Conservation (phyloP, 2,888 invertebrate genomes). For the Coleophora flavipennella region DNA sequence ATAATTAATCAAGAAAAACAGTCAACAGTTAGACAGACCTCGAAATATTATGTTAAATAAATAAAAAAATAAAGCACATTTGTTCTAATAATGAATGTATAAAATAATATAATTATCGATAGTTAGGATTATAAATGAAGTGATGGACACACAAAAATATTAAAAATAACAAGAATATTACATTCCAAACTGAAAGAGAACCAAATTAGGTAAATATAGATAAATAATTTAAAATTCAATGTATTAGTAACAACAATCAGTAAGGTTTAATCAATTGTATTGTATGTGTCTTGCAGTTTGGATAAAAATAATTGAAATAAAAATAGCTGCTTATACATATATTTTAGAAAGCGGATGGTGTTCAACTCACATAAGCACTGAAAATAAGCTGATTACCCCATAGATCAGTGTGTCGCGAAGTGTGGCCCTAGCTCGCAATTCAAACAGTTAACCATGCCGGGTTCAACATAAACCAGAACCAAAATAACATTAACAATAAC, state of each 20-base stretch:
- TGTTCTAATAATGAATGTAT: constrained; percentile 1
- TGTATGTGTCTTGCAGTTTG: constrained; percentile 49
- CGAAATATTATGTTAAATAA: constrained; percentile 17
- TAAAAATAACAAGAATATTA: constrained; percentile 40
- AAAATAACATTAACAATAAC: constrained; percentile 51
- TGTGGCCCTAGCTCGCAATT: constrained; percentile 33
- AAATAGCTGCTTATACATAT: constrained; percentile 39
- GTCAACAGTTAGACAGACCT: too few species aligned
- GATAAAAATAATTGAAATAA: constrained; percentile 33
- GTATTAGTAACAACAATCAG: not conserved
- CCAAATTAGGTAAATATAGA: constrained; percentile 18
- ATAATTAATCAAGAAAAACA: too few species aligned
- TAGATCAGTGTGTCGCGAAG: constrained; percentile 32
- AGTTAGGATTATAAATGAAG: constrained; percentile 1
- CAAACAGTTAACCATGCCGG: constrained; percentile 43
- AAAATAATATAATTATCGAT: constrained; percentile 25
- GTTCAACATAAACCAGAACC: constrained; percentile 50
- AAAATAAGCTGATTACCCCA: constrained; percentile 49
- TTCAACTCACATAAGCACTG: constrained; percentile 60
- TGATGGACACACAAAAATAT: constrained; percentile 35
- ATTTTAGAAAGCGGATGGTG: constrained; percentile 72
- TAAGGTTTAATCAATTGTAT: constrained; percentile 10
- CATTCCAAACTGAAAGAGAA: constrained; percentile 55
- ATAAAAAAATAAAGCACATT: constrained; percentile 21
- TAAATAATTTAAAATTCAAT: not conserved